Evolutionary conservation across 2,888 invertebrate species (phyloP), one percentile per base, ranked within the genome.

Genomic region (Ferrisia virgata): DNA sequence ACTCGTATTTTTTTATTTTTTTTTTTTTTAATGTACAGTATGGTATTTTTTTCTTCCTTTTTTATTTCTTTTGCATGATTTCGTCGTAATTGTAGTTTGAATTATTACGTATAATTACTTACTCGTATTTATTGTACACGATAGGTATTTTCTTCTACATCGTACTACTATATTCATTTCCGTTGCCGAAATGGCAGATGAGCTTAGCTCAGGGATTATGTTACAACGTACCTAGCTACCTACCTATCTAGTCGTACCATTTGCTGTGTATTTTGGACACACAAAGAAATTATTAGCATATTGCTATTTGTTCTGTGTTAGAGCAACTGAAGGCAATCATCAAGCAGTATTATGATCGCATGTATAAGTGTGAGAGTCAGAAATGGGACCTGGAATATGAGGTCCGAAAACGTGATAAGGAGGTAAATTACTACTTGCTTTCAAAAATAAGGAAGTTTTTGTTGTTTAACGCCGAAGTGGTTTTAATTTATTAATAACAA

Each of bases 331-430:
- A 84, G 69, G 22, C 84, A 40, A 84, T 84, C 84, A 93, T 95
- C 92, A 93, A 95, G 94, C 94, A 95, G 92, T 96, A 97, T 93
- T 94, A 95, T 94, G 94, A 95, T 91, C 96, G 96, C 93, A 94
- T 98, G 93, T 94, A 94, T 93, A 92, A 94, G 92, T 95, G 97
- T 93, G 98, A 98, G 93, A 95, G 96, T 89, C 92, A 94, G 90
- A 99, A 98, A 92, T 99, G 95, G 92, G 99, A 99, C 93, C 93
- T 98, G 93, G 99, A 99, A 92, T 94, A 95, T 92, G 92, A 95
- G 91, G 97, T 86, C 53, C 84, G 84, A 85, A 86, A 85, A 85
- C 84, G 84, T 84, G 85, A 86, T 85, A 83, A 39, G 43, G 85
- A 86, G 85, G 85, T 86, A 85, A 85, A 87, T 87, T 22, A 64